A percentile compares a stretch with the other conserved stretches of the same genome.
Conservation (phyloP, 2,113 vertebrate species). For the Oxyura jamaicensis region DNA sequence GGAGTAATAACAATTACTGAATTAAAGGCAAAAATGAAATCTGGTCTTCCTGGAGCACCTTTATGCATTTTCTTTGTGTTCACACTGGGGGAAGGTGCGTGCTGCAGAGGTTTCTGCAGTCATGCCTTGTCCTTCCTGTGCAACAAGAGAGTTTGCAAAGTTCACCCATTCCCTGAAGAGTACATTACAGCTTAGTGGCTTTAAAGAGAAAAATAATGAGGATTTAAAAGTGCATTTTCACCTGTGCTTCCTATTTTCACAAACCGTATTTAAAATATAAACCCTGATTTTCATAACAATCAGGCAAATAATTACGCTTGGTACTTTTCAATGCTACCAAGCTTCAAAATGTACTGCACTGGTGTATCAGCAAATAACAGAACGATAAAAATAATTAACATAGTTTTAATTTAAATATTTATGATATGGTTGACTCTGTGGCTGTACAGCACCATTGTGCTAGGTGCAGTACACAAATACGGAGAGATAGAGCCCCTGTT, state of each 20-base stretch:
- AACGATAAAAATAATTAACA: conserved; percentile 66
- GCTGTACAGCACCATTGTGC: conserved; percentile 23
- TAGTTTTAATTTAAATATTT: conserved; percentile 70
- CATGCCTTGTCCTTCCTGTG: not conserved
- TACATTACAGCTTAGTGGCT: not conserved
- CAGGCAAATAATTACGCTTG: conserved; percentile 46
- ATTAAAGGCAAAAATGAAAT: not conserved
- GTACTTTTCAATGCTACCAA: conserved; percentile 8
- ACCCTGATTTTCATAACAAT: conserved; percentile 58
- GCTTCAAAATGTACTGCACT: conserved; percentile 7
- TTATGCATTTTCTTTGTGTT: not conserved
- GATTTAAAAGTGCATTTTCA: conserved; percentile 41
- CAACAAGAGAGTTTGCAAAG: not conserved
- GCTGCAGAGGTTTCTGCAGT: not conserved
- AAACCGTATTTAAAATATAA: not conserved
- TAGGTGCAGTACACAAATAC: conserved; percentile 40
- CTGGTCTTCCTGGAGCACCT: not conserved
- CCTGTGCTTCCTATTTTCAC: not conserved
- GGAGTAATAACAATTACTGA: not conserved
- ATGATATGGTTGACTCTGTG: conserved; percentile 43
- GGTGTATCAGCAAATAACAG: conserved; percentile 58
- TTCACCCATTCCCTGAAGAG: not conserved
- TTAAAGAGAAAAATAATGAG: not conserved
- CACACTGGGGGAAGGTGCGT: not conserved
- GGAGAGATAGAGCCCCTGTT: conserved; percentile 36